These are phyloP conservation scores for Leptinotarsa tumamoca DNA, from an alignment of 2,888 invertebrate species.

Conservation along the genomic window DNA sequence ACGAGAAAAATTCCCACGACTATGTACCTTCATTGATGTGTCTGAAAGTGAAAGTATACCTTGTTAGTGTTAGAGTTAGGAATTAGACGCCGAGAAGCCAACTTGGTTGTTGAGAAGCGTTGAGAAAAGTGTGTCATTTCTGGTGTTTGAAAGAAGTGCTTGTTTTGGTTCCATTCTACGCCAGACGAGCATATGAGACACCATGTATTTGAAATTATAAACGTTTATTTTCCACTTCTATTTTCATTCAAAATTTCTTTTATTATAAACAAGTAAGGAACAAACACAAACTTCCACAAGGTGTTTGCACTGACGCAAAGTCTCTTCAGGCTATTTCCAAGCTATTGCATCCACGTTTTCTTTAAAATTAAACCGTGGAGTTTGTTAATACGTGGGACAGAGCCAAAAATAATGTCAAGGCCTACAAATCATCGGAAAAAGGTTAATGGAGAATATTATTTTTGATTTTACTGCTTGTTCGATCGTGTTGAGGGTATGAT, in stretches of 20 bases:
- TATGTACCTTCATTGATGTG: too few relatives aligned
- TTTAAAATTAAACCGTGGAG: conserved; percentile 2
- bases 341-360: conserved; percentile 6
- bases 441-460: neutral
- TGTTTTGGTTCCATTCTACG: too few relatives aligned
- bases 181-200: too few relatives aligned
- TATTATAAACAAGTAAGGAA: neutral
- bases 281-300: conserved; percentile 7
- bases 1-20: too few relatives aligned
- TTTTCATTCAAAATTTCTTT: neutral
- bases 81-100: too few relatives aligned
- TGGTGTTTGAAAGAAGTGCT: too few relatives aligned
- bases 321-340: neutral
- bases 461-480: conserved; percentile 4
- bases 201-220: too few relatives aligned
- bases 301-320: neutral
- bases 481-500: neutral
- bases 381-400: conserved; percentile 9
- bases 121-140: too few relatives aligned
- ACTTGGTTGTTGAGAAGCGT: too few relatives aligned
- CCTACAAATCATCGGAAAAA: neutral
- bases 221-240: neutral
- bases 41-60: too few relatives aligned
- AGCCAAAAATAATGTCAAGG: conserved; percentile 11
- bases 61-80: too few relatives aligned